These are phyloP conservation scores for Nasonia longicornis DNA, from an alignment of 1,140 invertebrate genomes.

Conservation along the genomic window DNA sequence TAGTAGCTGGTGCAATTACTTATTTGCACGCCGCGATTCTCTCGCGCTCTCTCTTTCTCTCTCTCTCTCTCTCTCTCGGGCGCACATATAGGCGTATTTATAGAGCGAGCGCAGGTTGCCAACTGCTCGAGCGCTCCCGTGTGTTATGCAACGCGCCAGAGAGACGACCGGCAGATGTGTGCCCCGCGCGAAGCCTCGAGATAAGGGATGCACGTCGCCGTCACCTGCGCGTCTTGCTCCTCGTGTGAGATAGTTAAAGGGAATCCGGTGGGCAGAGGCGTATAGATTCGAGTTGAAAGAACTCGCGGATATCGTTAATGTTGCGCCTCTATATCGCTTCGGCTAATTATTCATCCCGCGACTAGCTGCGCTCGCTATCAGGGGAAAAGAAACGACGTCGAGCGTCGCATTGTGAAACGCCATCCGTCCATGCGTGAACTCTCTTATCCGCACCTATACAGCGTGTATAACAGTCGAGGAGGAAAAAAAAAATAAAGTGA, in stretches of 20 bases:
- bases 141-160: background rate
- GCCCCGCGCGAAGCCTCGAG: background rate
- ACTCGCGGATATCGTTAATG: background rate
- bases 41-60: too few species aligned
- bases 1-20: constrained; percentile 16
- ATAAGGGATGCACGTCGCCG: background rate
- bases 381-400: background rate
- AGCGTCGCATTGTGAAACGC: background rate
- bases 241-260: background rate
- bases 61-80: background rate
- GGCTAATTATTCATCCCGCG: background rate
- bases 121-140: background rate
- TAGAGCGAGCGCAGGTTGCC: background rate
- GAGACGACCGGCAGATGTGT: background rate
- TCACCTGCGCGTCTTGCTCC: background rate
- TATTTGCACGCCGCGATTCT: background rate
- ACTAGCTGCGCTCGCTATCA: too few species aligned
- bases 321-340: background rate
- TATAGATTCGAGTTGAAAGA: too few species aligned
- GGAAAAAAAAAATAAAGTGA: background rate
- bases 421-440: background rate
- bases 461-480: background rate
- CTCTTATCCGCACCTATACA: background rate
- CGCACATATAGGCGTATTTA: constrained; percentile 5
- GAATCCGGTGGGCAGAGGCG: background rate